A percentile compares a stretch with the other conserved stretches of the same genome.
phyloP scores from a whole-genome alignment of 2,113 vertebrate genomes.

The Turdus rufiventris region DNA sequence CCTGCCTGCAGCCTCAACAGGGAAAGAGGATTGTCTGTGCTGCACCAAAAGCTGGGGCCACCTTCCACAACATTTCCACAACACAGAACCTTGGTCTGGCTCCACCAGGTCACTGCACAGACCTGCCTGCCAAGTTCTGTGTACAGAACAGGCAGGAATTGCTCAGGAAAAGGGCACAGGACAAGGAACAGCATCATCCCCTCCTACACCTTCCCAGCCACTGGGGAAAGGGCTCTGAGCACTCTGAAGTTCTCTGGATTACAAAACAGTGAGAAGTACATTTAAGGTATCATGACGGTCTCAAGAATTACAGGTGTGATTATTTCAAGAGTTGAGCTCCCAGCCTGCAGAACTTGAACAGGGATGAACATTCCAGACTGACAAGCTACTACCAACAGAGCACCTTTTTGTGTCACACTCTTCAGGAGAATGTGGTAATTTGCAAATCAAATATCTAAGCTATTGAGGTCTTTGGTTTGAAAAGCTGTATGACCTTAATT shows the following conservation, averaged over 20 bases:
- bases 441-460: background rate
- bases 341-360: background rate
- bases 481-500: background rate
- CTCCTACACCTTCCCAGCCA: background rate
- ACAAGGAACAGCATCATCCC: slow-evolving; percentile 12
- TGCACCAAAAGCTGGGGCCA: background rate
- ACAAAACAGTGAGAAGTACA: background rate
- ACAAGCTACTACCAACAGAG: background rate
- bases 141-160: background rate
- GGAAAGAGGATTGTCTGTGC: background rate
- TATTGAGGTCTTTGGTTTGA: background rate
- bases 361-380: background rate
- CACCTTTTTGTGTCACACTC: background rate
- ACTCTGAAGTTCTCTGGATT: background rate
- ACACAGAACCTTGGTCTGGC: background rate
- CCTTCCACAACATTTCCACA: background rate
- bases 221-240: background rate
- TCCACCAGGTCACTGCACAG: background rate
- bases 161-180: background rate
- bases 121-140: background rate
- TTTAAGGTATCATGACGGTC: background rate
- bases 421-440: background rate
- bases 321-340: background rate
- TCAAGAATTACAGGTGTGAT: background rate
- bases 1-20: background rate